phyloP scores from a whole-genome alignment of 1,140 invertebrate species.

The Chironomus striatipennis region DNA sequence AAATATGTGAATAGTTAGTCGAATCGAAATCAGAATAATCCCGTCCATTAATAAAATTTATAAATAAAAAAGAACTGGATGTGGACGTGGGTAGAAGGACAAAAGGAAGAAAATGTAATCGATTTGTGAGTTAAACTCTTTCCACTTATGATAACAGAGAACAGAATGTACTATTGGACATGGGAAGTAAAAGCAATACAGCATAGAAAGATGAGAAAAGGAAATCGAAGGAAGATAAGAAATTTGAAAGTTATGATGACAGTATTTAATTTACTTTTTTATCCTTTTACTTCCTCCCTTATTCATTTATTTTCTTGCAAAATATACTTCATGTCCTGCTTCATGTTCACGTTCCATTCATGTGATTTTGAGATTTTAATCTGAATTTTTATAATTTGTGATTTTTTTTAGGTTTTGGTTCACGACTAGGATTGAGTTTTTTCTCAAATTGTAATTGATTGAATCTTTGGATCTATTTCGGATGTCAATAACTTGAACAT shows the following conservation, averaged over 20 bases:
- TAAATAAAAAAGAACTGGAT: neutral
- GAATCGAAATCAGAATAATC: neutral
- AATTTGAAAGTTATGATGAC: conserved; percentile 17
- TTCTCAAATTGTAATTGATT: too few relatives aligned
- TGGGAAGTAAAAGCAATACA: neutral
- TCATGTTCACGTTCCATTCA: neutral
- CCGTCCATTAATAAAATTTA: neutral
- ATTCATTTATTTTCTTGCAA: too few relatives aligned
- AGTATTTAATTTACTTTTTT: conserved; percentile 17
- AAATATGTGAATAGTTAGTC: neutral
- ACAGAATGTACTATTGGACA: neutral
- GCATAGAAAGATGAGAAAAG: neutral
- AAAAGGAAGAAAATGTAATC: neutral
- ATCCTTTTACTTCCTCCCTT: neutral
- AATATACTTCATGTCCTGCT: too few relatives aligned
- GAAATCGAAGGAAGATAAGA: neutral
- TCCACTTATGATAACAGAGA: neutral
- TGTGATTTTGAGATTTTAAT: neutral
- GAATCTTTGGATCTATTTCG: too few relatives aligned
- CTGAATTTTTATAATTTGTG: too few relatives aligned
- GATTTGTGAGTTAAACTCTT: conserved; percentile 18
- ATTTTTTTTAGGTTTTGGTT: too few relatives aligned
- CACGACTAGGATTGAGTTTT: too few relatives aligned
- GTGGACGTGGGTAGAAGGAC: neutral
- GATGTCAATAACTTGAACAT: too few relatives aligned